Conservation (phyloP, 37 sponge, comb jelly and placozoan species). For the Beroe ovata region DNA sequence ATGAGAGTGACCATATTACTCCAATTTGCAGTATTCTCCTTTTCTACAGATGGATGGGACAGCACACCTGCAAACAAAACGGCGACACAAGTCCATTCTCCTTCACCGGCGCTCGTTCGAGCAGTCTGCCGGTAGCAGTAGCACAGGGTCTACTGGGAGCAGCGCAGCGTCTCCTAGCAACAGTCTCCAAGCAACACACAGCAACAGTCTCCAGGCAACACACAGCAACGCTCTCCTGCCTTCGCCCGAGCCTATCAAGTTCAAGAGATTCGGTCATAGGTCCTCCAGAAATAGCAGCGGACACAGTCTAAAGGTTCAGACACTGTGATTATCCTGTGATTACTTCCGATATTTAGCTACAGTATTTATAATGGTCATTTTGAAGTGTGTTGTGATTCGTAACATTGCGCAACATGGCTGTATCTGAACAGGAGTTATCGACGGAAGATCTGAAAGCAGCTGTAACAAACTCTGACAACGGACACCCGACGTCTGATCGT, state of each 20-base stretch:
- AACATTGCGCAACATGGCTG: no score
- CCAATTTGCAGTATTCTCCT: background rate
- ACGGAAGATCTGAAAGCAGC: no score
- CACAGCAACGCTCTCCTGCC: background rate
- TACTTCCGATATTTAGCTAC: no score
- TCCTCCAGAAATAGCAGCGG: background rate
- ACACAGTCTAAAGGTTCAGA: background rate
- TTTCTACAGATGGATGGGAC: no score
- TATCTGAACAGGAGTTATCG: no score
- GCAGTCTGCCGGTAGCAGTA: background rate
- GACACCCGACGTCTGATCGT: background rate
- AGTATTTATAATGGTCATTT: no score
- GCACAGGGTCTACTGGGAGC: background rate
- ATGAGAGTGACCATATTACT: no score
- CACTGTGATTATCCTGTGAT: background rate
- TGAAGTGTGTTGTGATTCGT: no score
- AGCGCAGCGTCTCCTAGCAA: constrained; percentile 8
- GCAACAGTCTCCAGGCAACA: constrained; percentile 4
- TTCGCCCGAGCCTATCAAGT: constrained; percentile 7
- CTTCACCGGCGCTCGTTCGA: background rate
- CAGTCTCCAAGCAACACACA: background rate
- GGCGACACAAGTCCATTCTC: background rate
- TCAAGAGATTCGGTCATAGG: constrained; percentile 46
- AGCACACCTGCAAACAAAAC: background rate
- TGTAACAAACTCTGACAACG: background rate